A percentile compares a stretch with the other conserved stretches of the same genome.
These are phyloP conservation scores for Siphamia tubifer DNA, from an alignment of 2,113 vertebrate species.

Conservation along the genomic window DNA sequence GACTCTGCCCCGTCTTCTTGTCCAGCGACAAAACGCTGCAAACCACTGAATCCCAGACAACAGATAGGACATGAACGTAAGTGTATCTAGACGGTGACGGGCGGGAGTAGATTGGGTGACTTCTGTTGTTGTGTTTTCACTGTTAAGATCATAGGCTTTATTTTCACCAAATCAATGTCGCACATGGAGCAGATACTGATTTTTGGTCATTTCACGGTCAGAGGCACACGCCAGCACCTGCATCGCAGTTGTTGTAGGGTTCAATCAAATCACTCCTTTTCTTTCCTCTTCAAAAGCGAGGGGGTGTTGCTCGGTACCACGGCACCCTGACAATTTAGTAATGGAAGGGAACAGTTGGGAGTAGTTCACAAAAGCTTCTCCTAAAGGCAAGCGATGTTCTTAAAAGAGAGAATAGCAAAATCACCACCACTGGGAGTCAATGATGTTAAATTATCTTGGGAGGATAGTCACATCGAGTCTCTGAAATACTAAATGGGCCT, in stretches of 20 bases:
- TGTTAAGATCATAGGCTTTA: slow-evolving; percentile 24
- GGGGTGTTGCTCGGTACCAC: not conserved
- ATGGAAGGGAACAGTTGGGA: slow-evolving; percentile 17
- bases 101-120: slow-evolving; percentile 14
- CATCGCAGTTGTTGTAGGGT: not conserved
- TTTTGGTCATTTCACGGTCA: slow-evolving; percentile 38
- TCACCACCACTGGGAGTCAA: not conserved
- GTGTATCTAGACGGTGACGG: slow-evolving; percentile 14
- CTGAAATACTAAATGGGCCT: slow-evolving; percentile 8
- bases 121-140: slow-evolving; percentile 43
- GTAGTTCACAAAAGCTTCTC: slow-evolving; percentile 11
- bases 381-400: slow-evolving; percentile 15
- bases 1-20: slow-evolving; percentile 38
- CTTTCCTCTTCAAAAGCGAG: slow-evolving; percentile 13
- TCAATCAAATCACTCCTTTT: slow-evolving; percentile 34
- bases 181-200: not conserved
- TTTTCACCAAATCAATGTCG: slow-evolving; percentile 14
- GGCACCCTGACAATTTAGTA: slow-evolving; percentile 16
- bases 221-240: slow-evolving; percentile 3
- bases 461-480: slow-evolving; percentile 13
- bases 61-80: slow-evolving; percentile 50
- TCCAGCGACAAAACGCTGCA: slow-evolving; percentile 39
- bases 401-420: not conserved
- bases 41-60: slow-evolving; percentile 18
- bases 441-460: slow-evolving; percentile 25